Conservation (phyloP, 2,797 vertebrate genomes). For the Astyanax mexicanus region DNA sequence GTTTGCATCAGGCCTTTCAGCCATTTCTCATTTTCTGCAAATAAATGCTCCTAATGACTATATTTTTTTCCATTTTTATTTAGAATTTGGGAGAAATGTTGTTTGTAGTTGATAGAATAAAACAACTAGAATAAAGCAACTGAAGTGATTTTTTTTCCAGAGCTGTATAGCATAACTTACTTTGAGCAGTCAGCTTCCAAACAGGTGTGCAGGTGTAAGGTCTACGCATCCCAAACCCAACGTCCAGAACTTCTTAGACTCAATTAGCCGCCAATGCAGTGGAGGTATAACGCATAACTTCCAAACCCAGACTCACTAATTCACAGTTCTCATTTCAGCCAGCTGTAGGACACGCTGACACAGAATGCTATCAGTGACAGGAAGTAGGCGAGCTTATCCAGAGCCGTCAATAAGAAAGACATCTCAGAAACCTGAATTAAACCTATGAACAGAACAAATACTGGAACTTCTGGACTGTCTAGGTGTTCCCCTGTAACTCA, state of each 20-base stretch:
- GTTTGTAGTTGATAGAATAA: too few species aligned
- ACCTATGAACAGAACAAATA: constrained; percentile 25
- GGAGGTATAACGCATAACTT: constrained; percentile 15
- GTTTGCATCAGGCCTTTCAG: too few species aligned
- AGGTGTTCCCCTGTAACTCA: neutral
- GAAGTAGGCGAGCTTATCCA: constrained; percentile 74
- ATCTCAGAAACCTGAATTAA: constrained; percentile 56
- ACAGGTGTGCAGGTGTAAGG: constrained; percentile 47
- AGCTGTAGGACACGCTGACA: constrained; percentile 70
- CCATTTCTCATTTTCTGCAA: too few species aligned
- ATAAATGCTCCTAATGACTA: too few species aligned
- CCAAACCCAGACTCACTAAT: constrained; percentile 41
- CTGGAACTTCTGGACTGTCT: constrained; percentile 13
- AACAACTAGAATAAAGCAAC: too few species aligned
- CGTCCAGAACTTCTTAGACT: constrained; percentile 33
- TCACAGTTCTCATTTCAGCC: constrained; percentile 68
- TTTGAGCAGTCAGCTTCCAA: constrained; percentile 52
- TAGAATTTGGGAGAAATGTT: too few species aligned
- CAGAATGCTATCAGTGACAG: constrained; percentile 73
- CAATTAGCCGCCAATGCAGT: constrained; percentile 42
- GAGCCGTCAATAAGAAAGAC: constrained; percentile 70
- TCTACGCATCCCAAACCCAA: constrained; percentile 56
- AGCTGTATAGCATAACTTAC: constrained; percentile 64
- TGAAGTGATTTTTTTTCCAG: too few species aligned
- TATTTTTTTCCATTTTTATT: too few species aligned